phyloP scores from a whole-genome alignment of 2,888 invertebrate species.

The Dolichopus griseipennis region DNA sequence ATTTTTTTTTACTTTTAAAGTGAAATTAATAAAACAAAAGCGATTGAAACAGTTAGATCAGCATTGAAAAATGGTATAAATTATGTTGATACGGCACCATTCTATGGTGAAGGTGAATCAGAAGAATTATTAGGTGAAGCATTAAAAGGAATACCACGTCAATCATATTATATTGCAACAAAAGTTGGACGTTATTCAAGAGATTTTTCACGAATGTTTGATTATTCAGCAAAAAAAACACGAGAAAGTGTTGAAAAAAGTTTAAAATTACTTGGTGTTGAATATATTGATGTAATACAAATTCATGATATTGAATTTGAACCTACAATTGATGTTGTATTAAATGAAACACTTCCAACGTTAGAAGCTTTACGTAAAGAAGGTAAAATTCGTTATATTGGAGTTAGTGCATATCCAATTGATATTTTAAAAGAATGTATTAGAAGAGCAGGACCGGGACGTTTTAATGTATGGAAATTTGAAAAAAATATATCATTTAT shows the following conservation, averaged over 20 bases:
- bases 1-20: conserved; percentile 38
- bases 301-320: conserved; percentile 91
- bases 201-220: conserved; percentile 62
- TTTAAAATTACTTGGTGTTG: conserved; percentile 57
- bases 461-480: conserved; percentile 35
- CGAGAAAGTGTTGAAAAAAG: conserved; percentile 63
- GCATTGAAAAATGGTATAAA: conserved; percentile 70
- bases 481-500: neutral
- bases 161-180: conserved; percentile 71
- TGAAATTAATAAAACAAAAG: conserved; percentile 52
- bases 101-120: conserved; percentile 77
- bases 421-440: conserved; percentile 65
- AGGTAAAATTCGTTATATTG: conserved; percentile 69
- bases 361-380: conserved; percentile 63
- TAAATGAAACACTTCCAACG: conserved; percentile 80
- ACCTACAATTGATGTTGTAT: conserved; percentile 59
- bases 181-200: conserved; percentile 75
- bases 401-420: conserved; percentile 80
- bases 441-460: conserved; percentile 50
- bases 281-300: conserved; percentile 81
- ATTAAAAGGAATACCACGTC: conserved; percentile 61
- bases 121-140: conserved; percentile 73
- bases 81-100: conserved; percentile 80
- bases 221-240: conserved; percentile 66
- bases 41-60: conserved; percentile 55